These are phyloP conservation scores for Oreotrochilus melanogaster DNA, from an alignment of 2,113 vertebrate species.

Conservation along the genomic window DNA sequence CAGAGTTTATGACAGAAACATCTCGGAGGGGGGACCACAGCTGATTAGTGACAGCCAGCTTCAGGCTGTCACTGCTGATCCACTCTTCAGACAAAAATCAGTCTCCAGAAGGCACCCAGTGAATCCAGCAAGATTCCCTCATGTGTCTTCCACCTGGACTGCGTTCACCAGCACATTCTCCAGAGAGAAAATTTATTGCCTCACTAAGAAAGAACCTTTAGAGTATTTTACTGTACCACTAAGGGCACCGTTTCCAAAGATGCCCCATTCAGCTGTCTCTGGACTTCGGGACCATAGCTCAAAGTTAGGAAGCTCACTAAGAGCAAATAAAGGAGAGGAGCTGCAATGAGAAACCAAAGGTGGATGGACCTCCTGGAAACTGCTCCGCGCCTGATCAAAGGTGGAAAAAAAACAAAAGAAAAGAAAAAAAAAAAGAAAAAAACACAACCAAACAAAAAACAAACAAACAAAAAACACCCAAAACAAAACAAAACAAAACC, in stretches of 20 bases:
- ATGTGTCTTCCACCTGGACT: not conserved
- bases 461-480: no score
- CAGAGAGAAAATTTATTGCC: not conserved
- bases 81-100: not conserved
- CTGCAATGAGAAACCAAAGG: not conserved
- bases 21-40: not conserved
- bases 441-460: no score
- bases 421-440: no score
- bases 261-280: rapidly evolving
- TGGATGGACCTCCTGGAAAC: not conserved
- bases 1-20: not conserved
- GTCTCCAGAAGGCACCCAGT: not conserved
- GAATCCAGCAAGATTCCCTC: not conserved
- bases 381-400: not conserved
- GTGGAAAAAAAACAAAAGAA: no score
- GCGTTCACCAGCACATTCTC: not conserved
- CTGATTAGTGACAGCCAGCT: not conserved
- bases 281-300: not conserved
- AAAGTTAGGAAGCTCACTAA: not conserved
- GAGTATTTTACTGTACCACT: not conserved
- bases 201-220: not conserved
- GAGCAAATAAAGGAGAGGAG: not conserved
- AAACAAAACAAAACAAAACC: no score
- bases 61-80: not conserved
- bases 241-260: not conserved